Conservation (phyloP, 2,113 vertebrate species). For the Pangasianodon gigas region DNA sequence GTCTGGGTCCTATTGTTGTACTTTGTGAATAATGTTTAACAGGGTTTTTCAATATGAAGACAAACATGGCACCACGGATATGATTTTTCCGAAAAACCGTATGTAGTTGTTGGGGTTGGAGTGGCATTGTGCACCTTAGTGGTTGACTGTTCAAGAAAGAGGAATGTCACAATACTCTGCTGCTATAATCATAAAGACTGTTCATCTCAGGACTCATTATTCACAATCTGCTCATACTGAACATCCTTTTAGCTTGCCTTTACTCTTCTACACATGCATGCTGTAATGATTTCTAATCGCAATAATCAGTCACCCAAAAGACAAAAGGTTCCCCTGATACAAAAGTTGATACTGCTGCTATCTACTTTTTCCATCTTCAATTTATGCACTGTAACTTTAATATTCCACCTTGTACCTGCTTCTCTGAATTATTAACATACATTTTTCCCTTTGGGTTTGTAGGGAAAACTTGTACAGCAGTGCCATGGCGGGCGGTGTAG, state of each 20-base stretch:
- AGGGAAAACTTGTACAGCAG: constrained; percentile 95
- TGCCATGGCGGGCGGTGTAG: constrained; percentile 89
- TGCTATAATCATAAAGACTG: not conserved
- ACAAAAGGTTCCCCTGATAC: not conserved
- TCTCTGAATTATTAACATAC: not conserved
- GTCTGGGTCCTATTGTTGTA: not conserved
- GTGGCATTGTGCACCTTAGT: not conserved
- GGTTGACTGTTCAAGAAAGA: not conserved
- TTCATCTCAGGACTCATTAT: not conserved
- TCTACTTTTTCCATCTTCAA: not conserved
- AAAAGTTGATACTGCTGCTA: not conserved
- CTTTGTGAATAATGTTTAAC: not conserved
- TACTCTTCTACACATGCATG: not conserved
- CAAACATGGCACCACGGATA: not conserved
- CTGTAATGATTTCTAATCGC: not conserved
- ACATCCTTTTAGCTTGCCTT: not conserved
- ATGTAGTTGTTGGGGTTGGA: not conserved
- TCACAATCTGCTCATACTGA: not conserved
- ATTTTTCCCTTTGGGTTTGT: not conserved
- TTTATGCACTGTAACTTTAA: not conserved
- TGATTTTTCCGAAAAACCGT: not conserved
- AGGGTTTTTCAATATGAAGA: not conserved
- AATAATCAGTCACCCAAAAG: not conserved
- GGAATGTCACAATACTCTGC: not conserved
- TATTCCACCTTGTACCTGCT: too few species aligned